Conservation (phyloP, 2,888 invertebrate genomes). For the Scrobipalpa costella region DNA sequence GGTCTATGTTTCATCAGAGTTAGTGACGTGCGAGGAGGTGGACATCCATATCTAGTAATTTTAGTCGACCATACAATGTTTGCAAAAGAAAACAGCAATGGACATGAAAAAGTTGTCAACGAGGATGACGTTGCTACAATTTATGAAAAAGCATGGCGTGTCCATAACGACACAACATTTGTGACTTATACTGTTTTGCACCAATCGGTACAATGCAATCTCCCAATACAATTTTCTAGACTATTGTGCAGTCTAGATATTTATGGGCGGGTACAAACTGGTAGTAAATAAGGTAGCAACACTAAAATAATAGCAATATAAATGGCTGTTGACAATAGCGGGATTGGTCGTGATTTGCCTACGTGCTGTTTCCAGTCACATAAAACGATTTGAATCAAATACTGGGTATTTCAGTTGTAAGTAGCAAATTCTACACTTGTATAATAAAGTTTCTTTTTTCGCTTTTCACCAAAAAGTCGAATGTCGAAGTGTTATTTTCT, state of each 20-base stretch:
- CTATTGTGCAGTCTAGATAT: slow-evolving; percentile 15
- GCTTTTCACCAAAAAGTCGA: too few relatives aligned
- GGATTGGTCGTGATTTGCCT: slow-evolving; percentile 11
- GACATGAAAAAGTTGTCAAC: not conserved
- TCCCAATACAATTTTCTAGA: slow-evolving; percentile 17
- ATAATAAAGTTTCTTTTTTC: too few relatives aligned
- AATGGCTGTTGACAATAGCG: not conserved
- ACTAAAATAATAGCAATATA: slow-evolving; percentile 13
- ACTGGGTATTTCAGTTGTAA: too few relatives aligned
- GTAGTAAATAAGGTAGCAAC: slow-evolving; percentile 14
- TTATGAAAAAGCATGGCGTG: slow-evolving; percentile 9
- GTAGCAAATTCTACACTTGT: too few relatives aligned
- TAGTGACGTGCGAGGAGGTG: not conserved
- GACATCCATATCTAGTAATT: not conserved
- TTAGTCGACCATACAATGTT: not conserved
- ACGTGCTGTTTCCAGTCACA: slow-evolving; percentile 14
- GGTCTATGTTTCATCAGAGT: not conserved
- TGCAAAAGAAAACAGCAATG: not conserved
- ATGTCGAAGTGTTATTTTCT: too few relatives aligned
- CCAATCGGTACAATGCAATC: slow-evolving; percentile 26
- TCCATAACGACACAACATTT: slow-evolving; percentile 5
- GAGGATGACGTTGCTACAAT: not conserved
- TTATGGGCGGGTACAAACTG: slow-evolving; percentile 5
- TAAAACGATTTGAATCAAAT: slow-evolving; percentile 1
- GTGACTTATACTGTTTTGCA: slow-evolving; percentile 22